Evolutionary conservation across 1,140 invertebrate genomes (phyloP), one percentile per base, ranked within the genome.

Genomic region (Macrobrachium rosenbergii): DNA sequence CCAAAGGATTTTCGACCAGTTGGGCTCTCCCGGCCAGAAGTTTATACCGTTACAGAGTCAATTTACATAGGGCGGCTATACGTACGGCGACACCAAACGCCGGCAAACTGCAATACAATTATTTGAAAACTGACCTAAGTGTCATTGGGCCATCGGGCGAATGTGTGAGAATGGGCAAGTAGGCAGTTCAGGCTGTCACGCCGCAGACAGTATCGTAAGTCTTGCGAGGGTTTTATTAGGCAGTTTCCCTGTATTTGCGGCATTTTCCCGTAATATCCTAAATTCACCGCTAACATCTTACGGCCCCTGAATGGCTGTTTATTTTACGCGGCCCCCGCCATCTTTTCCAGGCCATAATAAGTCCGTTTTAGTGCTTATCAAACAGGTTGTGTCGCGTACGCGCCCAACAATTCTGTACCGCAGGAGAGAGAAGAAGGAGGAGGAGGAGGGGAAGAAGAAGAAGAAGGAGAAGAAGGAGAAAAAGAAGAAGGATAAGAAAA

Each of bases 81-180:
- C 86, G 81, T 89, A 89, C 85, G 85, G 88, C 88, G 88, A 89
- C 88, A 87, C 88, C 85, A 87, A 89, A 87, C 85, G 82, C 88
- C 88, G 87, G 84, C 88, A 89, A 89, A 89, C 81, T 88, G 88
- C 88, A 89, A 89, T 89, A 89, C 88, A 89, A 89, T 89, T 89
- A 89, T 89, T 89, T 89, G 88, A 89, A 87, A 89, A 89, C 88
- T 89, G 88, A 89, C 88, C 88, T 89, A 89, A 89, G 85, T 89
- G 88, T 89, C 88, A 88, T 89, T 89, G 88, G 85, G 62, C 88
- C 88, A 89, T 89, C 88, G 88, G 78, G 83, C 86, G 84, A 89
- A 89, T 89, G 88, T 89, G 88, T 89, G 88, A 89, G 88, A 89
- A 89, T 89, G 86, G 88, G 75, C 85, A 87, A 87, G 82, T 69